Percentiles rank a stretch among this genome's conserved stretches.
These are phyloP conservation scores for Barnardius zonarius DNA, from an alignment of 2,113 vertebrate species.

Conservation along the genomic window DNA sequence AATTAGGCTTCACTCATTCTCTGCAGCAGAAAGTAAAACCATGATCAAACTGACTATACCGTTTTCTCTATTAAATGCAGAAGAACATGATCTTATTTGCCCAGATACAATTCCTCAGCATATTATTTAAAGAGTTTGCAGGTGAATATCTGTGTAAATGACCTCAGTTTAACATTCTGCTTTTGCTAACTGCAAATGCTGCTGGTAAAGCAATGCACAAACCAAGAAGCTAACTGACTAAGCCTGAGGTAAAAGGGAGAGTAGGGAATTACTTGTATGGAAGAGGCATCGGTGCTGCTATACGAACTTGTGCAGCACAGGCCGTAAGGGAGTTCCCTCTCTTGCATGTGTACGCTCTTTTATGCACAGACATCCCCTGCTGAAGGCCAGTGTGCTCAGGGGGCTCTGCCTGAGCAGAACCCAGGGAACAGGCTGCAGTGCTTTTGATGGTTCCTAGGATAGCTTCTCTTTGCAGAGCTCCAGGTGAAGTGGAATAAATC, in stretches of 20 bases:
- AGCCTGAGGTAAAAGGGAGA: background rate
- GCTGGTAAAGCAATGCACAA: background rate
- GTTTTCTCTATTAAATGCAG: background rate
- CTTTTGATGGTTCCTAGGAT: background rate
- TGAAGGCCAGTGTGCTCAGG: background rate
- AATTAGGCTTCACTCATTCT: background rate
- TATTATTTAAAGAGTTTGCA: background rate
- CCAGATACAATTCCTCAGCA: background rate
- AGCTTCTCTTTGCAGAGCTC: background rate
- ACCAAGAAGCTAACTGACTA: background rate
- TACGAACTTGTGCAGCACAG: background rate
- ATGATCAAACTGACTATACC: background rate
- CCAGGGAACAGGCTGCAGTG: background rate
- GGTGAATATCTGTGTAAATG: background rate
- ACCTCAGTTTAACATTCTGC: background rate
- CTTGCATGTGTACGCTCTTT: fast-evolving
- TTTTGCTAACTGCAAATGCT: background rate
- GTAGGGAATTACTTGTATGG: background rate
- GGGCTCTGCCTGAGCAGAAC: background rate
- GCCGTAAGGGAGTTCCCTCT: background rate
- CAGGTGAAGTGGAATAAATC: constrained; percentile 17
- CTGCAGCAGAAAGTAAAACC: background rate
- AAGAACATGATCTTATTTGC: background rate
- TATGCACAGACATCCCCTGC: too few relatives aligned
- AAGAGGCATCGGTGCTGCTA: background rate